These are phyloP conservation scores for Sebastes alutus DNA, from an alignment of 2,797 vertebrate genomes.

Conservation along the genomic window DNA sequence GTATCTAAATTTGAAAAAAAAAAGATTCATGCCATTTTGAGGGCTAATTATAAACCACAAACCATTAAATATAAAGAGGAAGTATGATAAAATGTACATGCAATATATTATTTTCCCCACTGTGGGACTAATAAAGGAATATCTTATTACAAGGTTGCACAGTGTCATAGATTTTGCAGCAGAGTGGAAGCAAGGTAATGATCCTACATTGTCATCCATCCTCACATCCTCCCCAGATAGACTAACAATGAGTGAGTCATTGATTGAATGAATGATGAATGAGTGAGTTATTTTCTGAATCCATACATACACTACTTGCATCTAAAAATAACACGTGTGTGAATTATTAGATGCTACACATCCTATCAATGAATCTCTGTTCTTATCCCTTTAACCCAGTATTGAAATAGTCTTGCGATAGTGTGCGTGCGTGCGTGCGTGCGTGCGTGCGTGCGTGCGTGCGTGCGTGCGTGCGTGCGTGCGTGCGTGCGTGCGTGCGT, in stretches of 20 bases:
- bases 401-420: not conserved
- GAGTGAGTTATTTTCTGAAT: not conserved
- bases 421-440: conserved; percentile 8
- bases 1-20: too few species aligned
- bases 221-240: not conserved
- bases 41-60: not conserved
- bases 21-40: not conserved
- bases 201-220: not conserved
- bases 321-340: not conserved
- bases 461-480: not conserved
- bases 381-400: not conserved
- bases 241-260: not conserved
- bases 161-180: not conserved
- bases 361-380: not conserved
- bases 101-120: too few species aligned
- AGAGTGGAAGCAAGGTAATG: not conserved
- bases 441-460: not conserved
- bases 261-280: conserved; percentile 2
- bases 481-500: not conserved
- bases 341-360: not conserved
- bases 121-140: too few species aligned
- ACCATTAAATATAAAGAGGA: not conserved
- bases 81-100: not conserved
- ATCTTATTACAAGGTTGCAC: not conserved
- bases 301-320: not conserved